Base-by-base conservation (phyloP, 1,140 invertebrate species). In the Mycetomoellerius zeteki region DNA sequence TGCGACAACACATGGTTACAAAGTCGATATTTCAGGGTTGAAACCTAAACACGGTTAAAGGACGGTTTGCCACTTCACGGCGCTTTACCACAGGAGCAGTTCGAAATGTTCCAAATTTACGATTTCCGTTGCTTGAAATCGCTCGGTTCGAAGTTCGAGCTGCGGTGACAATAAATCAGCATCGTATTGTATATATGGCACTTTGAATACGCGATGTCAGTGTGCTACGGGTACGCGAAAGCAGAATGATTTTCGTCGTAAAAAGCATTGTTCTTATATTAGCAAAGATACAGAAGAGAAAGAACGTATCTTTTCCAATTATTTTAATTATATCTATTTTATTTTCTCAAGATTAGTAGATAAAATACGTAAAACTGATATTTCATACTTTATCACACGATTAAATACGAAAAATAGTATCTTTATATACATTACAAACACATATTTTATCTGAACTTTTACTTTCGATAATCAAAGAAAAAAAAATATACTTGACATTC, bases 31-130 rank as follows among this genome's bases (percentile, higher is more conserved):
- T 90, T 90, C 76, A 90, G 69, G 50, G 75, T 64, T 60, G 86
- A 72, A 52, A 71, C 89, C 87, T 90, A 90, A 90, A 90, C 88
- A 90, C 67, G 89, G 80, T 87, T 90, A 76, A 90, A 90, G 86
- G 85, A 90, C 88, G 60, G 43, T 86, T 89, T 89, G 73, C 76
- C 37, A 27, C 75, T 50, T 71, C 21, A 43, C 37, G 33, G n/a
- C 47, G 47, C 73, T 37, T 47, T 19, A 71, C 69, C 69, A n/a
- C 54, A 67, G 47, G 24, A 84, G 27, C 54, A 43, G 30, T 60
- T 21, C 24, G 52, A 86, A 30, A 73, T 71, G 37, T 65, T 72
- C 62, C 88, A 85, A 90, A 90, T 89, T 89, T 89, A 84, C 71
- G 85, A 90, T 89, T 81, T 80, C 88, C 54, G 85, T 64, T 84